Evolutionary conservation across 2,888 invertebrate species (phyloP).

Genomic region (Lasioglossum malachurum): DNA sequence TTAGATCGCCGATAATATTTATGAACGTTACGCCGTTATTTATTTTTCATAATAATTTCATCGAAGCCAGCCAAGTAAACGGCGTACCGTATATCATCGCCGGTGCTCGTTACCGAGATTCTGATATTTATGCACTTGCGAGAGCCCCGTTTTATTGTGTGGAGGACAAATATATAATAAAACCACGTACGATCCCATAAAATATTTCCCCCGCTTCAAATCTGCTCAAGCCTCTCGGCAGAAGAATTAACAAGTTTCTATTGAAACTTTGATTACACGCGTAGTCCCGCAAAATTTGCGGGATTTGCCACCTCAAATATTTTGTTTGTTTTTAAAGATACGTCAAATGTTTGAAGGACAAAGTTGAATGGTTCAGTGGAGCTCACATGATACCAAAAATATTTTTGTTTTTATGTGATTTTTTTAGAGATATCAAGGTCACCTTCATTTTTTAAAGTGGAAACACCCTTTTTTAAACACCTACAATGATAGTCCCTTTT

Average conservation of each 20-base stretch:
- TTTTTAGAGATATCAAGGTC: too few species aligned
- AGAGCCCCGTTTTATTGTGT: background rate
- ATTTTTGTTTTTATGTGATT: too few species aligned
- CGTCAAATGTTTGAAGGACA: too few species aligned
- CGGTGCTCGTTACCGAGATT: background rate
- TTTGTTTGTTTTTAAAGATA: too few species aligned
- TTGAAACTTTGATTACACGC: too few species aligned
- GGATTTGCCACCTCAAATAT: too few species aligned
- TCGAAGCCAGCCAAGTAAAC: background rate
- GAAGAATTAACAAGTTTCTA: background rate
- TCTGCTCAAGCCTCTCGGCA: background rate
- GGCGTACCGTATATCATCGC: conserved; percentile 6
- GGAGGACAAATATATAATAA: background rate
- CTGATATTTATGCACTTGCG: background rate
- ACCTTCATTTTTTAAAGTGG: too few species aligned
- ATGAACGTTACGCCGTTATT: background rate
- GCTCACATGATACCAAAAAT: too few species aligned
- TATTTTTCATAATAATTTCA: conserved; percentile 1
- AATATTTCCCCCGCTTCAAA: background rate
- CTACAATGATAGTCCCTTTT: too few species aligned
- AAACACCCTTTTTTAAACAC: too few species aligned
- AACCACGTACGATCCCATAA: background rate
- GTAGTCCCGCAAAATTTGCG: too few species aligned
- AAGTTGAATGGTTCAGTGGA: too few species aligned
- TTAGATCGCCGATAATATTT: conserved; percentile 5